Base-by-base conservation (phyloP, 2,113 vertebrate species). In the Loxodonta africana region DNA sequence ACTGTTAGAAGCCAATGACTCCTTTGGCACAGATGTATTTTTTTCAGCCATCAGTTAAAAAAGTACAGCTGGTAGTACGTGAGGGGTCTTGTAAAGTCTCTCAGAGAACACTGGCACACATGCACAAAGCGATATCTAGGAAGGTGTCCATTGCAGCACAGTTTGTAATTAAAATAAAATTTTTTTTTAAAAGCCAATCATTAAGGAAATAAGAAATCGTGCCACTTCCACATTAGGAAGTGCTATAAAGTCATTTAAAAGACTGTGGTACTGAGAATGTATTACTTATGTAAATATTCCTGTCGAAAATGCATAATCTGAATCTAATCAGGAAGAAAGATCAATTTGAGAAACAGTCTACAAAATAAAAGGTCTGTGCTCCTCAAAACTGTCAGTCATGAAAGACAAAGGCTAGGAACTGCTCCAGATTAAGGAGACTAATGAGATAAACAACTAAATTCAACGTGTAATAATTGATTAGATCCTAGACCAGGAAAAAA, bases 41-140 rank as follows among this genome's bases (percentile, higher is more conserved):
- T 51, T 65, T 87, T 90, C 41, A 97, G 48, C 46, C 8, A 57
- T 33, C 30, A n/a, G 46, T 69, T 57, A 74, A 91, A 97, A 85
- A 71, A 41, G 37, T 33, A 57, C 1, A 88, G 51, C 2, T 81
- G 77, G 76, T n/a, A 88, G 21, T 28, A 37, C 2, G 8, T 15
- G 37, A 92, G 17, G 20, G 65, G 26, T 81, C 88, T 92, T 57
- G 41, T 88, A 95, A 93, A 53, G 33, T 73, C 77, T 73, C 46
- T 81, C 90, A 57, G 44, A 87, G 48, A 77, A 85, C 30, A 95
- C 7, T 57, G 26, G 17, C 57, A 73, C 2, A 4, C 53, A 5
- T 90, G 25, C 51, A 93, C 84, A 87, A 88, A 91, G 21, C 83
- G 14, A 62, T n/a, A 92, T 20, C 12, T 57, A 88, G 9, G 83